phyloP scores from a whole-genome alignment of 2,797 vertebrate species.

The Scleropages formosus region DNA sequence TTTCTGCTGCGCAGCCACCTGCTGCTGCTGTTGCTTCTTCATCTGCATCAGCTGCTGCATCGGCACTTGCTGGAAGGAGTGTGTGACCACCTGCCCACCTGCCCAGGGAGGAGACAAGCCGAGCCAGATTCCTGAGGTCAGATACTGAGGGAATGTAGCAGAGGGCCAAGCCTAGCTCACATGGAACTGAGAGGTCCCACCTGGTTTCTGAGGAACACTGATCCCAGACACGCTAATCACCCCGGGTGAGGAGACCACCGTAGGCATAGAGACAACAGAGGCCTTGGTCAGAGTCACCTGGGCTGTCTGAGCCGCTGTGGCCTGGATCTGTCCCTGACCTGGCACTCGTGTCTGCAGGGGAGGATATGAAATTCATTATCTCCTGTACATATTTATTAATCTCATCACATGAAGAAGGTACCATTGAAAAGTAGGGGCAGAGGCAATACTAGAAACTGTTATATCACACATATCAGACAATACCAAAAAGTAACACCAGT shows the following conservation, averaged over 20 bases:
- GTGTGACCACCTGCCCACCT: conserved; percentile 80
- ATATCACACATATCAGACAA: too few species aligned
- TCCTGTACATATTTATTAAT: too few species aligned
- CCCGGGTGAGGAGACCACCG: conserved; percentile 82
- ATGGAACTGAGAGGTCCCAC: conserved; percentile 36
- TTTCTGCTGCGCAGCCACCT: conserved; percentile 77
- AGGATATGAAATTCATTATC: conserved; percentile 27
- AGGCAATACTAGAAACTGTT: too few species aligned
- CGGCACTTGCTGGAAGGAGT: conserved; percentile 69
- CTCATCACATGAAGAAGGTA: too few species aligned
- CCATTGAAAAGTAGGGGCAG: too few species aligned
- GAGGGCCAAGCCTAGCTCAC: not conserved
- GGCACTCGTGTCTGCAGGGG: conserved; percentile 73
- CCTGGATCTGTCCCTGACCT: conserved; percentile 74
- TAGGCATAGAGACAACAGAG: conserved; percentile 81
- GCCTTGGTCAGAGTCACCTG: conserved; percentile 88
- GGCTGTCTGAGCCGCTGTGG: conserved; percentile 74
- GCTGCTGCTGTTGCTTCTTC: conserved; percentile 67
- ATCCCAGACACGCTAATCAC: conserved; percentile 85
- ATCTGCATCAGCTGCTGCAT: conserved; percentile 79
- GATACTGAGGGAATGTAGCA: too few species aligned
- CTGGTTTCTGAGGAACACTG: conserved; percentile 80
- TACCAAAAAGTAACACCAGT: too few species aligned
- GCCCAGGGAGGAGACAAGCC: conserved; percentile 4
- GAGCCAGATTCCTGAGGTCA: not conserved